Base-by-base conservation (phyloP, 1,140 invertebrate genomes). In the Drosophila pachea region DNA sequence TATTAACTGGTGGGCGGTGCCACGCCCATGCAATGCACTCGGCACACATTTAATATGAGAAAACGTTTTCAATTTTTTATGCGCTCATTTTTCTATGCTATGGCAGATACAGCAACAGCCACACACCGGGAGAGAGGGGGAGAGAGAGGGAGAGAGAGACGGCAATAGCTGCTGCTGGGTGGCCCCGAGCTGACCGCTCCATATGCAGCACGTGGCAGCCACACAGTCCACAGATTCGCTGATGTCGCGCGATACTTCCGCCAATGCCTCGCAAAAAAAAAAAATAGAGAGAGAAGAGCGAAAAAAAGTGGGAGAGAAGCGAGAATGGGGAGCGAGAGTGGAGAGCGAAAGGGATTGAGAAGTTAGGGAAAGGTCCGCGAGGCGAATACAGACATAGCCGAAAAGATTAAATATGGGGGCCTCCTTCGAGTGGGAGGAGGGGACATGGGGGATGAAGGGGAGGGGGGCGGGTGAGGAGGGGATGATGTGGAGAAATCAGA, bases 21-120 rank as follows among this genome's bases (percentile, higher is more conserved):
- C 67, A 59, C 76, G 45, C 67, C 53, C 56, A 62, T 22, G 45
- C 38, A 33, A 47, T 45, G 68, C 56, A 71, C 78, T 84, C 79
- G 79, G 68, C 79, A 79, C 69, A 84, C 76, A 84, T 84, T 79
- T 84, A 86, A 86, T 79, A 84, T 84, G 81, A 86, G 81, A 81
- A 81, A 84, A 76, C 78, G 77, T 73, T 81, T 84, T 84, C 64
- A 79, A 86, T 84, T 84, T 84, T 84, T 84, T 84, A 84, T 86
- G 53, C 56, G 63, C 71, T 68, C 74, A 68, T 65, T 78, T 70
- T 63, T 74, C n/a, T n/a, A n/a, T n/a, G n/a, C n/a, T n/a, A n/a
- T n/a, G n/a, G n/a, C 58, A 42, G 61, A 66, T 76, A 76, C 58
- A 76, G 66, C 72, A 66, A 61, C n/a, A n/a, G n/a, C n/a, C n/a